A percentile compares a stretch with the other conserved stretches of the same genome.
Evolutionary conservation across 2,113 vertebrate genomes (phyloP).

Genomic region (Fregetta grallaria): DNA sequence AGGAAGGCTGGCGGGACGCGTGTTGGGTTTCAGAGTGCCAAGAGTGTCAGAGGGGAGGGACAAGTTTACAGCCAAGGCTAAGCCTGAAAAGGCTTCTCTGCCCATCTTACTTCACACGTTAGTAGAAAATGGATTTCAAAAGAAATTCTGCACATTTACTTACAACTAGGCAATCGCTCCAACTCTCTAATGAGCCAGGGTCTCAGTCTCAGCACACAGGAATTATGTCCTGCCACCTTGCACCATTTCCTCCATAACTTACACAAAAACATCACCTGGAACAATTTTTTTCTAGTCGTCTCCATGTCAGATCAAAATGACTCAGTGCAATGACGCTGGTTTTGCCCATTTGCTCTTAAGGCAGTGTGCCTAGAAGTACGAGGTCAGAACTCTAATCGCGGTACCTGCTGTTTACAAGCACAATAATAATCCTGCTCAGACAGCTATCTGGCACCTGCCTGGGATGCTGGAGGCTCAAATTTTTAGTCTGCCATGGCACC

Average conservation of each 20-base stretch:
- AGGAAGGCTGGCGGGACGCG: accelerated
- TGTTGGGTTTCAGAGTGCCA: not conserved
- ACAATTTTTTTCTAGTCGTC: not conserved
- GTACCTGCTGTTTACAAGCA: not conserved
- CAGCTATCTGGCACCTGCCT: no score
- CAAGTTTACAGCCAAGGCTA: not conserved
- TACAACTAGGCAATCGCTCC: not conserved
- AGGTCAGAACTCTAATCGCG: accelerated
- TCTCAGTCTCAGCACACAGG: not conserved
- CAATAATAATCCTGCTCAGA: not conserved
- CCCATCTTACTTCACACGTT: not conserved
- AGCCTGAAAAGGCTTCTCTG: not conserved
- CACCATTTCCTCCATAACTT: not conserved
- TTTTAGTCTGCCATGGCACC: not conserved
- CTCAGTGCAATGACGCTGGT: not conserved
- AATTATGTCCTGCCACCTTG: not conserved
- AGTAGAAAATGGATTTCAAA: not conserved
- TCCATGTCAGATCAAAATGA: not conserved
- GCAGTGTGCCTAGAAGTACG: accelerated
- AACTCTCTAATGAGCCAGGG: not conserved
- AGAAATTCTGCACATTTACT: not conserved
- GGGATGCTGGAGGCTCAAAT: not conserved
- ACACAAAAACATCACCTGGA: not conserved
- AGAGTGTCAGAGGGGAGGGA: not conserved
- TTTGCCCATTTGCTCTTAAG: not conserved